phyloP scores from a whole-genome alignment of 2,113 vertebrate genomes.

The Peromyscus polionotus region DNA sequence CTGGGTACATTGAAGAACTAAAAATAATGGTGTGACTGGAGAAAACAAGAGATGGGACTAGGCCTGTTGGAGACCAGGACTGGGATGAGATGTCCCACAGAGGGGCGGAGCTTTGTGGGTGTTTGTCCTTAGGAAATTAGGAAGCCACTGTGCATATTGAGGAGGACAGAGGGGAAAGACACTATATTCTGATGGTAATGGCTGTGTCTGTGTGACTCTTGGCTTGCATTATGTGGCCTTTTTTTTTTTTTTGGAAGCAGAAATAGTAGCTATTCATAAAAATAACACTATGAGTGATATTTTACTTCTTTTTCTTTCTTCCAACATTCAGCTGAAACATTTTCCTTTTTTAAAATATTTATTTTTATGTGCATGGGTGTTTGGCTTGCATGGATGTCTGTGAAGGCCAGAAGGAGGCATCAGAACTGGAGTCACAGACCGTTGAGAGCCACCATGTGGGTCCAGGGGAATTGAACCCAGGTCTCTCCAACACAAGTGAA shows the following conservation, averaged over 20 bases:
- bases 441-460: neutral
- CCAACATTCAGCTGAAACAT: neutral
- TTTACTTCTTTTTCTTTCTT: neutral
- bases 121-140: neutral
- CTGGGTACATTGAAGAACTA: neutral
- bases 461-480: neutral
- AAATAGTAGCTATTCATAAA: neutral
- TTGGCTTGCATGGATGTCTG: neutral
- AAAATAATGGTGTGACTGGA: neutral
- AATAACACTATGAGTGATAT: neutral
- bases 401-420: neutral
- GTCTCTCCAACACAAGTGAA: neutral
- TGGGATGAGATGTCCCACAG: neutral
- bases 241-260: neutral
- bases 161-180: neutral
- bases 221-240: neutral
- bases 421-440: neutral
- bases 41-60: neutral
- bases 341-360: neutral
- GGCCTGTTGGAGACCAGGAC: neutral
- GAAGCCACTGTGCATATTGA: neutral
- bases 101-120: neutral
- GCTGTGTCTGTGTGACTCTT: neutral
- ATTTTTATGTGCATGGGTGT: neutral
- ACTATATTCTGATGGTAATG: rapidly evolving